A percentile compares a stretch with the other conserved stretches of the same genome.
Conservation (phyloP, 2,888 invertebrate species). For the Junonia oenone region DNA sequence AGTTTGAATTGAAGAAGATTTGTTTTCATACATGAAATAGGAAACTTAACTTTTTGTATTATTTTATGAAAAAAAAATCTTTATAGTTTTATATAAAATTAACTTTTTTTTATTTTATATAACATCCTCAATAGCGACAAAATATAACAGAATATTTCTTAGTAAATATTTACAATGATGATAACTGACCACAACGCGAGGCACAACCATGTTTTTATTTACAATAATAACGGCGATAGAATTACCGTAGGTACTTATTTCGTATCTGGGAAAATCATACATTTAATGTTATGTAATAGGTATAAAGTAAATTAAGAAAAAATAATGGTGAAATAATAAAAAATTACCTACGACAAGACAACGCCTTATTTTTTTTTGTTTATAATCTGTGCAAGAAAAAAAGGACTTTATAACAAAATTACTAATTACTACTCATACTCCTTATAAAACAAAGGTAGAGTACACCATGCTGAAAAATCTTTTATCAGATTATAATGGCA, state of each 20-base stretch:
- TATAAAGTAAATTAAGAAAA: neutral
- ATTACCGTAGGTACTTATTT: neutral
- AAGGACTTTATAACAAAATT: neutral
- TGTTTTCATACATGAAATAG: neutral
- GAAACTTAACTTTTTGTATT: neutral
- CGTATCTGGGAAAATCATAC: neutral
- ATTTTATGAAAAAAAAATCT: too few species aligned
- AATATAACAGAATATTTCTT: neutral
- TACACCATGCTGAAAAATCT: slow-evolving; percentile 16
- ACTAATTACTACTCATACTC: neutral
- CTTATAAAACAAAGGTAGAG: neutral
- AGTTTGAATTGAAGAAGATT: slow-evolving; percentile 4
- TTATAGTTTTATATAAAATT: too few species aligned
- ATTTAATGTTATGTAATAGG: neutral
- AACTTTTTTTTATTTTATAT: too few species aligned
- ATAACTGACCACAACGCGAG: neutral
- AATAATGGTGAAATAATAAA: too few species aligned
- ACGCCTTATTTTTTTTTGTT: too few species aligned
- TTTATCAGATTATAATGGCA: slow-evolving; percentile 64
- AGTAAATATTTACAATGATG: neutral
- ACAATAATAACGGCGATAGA: neutral
- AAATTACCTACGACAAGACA: too few species aligned
- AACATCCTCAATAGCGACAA: too few species aligned
- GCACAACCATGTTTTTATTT: neutral
- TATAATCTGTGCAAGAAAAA: too few species aligned